Conservation (phyloP, 2,797 vertebrate species). For the Peromyscus melanophrys region DNA sequence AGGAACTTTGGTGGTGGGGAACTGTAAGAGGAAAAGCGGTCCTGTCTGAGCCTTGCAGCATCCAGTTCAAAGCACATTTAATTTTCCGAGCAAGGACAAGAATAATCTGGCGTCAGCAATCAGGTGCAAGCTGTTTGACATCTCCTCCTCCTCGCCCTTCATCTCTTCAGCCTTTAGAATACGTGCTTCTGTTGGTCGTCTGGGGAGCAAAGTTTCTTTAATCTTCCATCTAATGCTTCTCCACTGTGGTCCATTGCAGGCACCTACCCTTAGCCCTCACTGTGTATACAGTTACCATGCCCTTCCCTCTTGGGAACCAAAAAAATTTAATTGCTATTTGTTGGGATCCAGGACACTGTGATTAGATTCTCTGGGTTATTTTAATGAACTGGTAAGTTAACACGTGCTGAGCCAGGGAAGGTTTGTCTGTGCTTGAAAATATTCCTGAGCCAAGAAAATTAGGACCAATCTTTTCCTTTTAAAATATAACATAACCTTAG, state of each 20-base stretch:
- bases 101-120: background rate
- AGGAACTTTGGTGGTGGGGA: background rate
- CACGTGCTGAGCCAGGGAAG: background rate
- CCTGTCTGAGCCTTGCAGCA: accelerated
- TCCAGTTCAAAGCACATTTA: background rate
- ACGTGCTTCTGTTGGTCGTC: background rate
- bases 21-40: background rate
- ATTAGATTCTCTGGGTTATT: background rate
- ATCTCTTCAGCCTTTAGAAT: background rate
- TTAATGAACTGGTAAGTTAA: background rate
- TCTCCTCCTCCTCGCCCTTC: background rate
- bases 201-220: background rate
- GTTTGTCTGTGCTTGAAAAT: background rate
- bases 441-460: constrained; percentile 9
- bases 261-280: background rate
- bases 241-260: background rate
- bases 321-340: background rate
- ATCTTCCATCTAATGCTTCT: background rate
- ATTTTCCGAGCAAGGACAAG: background rate
- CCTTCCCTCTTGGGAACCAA: background rate
- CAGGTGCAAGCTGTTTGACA: background rate
- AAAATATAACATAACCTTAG: background rate
- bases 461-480: background rate
- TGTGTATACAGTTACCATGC: background rate
- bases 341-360: background rate